These are phyloP conservation scores for Indicator maculatus DNA, from an alignment of 2,113 vertebrate genomes.

Conservation along the genomic window DNA sequence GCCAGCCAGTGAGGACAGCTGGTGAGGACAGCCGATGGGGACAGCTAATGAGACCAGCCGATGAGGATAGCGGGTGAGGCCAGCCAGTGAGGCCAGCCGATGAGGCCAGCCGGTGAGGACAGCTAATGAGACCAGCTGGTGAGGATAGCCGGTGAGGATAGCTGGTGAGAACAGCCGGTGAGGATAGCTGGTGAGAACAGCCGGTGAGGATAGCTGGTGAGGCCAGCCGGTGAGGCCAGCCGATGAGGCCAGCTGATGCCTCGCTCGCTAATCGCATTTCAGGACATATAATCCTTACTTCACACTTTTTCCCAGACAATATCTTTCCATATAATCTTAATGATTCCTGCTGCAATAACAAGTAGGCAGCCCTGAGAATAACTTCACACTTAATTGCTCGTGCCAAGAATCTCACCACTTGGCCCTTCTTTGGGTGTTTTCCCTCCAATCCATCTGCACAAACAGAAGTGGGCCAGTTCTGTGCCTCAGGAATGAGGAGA, in stretches of 20 bases:
- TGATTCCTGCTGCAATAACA: conserved; percentile 63
- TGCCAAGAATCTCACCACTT: conserved; percentile 77
- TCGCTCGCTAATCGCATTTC: neutral
- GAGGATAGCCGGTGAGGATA: no score
- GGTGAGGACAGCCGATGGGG: no score
- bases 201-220: no score
- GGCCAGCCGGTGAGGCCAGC: no score
- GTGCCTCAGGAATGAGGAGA: conserved; percentile 82
- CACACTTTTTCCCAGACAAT: conserved; percentile 54
- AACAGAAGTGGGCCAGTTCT: conserved; percentile 79
- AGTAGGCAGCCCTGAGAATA: conserved; percentile 66
- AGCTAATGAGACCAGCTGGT: no score
- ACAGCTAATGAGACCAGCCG: no score
- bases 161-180: no score
- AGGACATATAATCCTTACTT: conserved; percentile 45
- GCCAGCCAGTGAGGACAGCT: no score
- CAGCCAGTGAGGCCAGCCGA: no score
- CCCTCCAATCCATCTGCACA: conserved; percentile 84
- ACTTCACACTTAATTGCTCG: conserved; percentile 58
- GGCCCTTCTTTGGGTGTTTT: conserved; percentile 81
- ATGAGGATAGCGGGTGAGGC: no score
- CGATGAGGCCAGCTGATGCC: neutral
- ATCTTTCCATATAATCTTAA: conserved; percentile 58
- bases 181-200: no score
- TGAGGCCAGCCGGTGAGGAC: no score